These are phyloP conservation scores for Channa maculata DNA, from an alignment of 2,113 vertebrate species.

Conservation along the genomic window DNA sequence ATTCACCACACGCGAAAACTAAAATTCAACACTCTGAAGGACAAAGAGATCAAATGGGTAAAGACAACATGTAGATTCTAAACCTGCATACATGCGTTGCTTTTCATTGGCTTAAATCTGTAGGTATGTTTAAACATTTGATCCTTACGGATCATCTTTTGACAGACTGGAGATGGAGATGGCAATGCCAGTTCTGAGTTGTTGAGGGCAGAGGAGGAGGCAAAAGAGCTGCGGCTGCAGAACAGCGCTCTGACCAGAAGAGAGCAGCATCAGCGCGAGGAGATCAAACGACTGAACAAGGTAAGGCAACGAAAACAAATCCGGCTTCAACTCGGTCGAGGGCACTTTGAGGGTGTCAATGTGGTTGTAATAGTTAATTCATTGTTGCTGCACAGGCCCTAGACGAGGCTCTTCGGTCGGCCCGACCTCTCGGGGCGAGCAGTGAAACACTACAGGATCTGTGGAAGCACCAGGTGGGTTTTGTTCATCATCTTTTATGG, in stretches of 20 bases:
- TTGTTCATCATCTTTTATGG: background rate
- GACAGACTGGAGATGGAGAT: constrained; percentile 33
- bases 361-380: background rate
- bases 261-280: constrained; percentile 62
- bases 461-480: constrained; percentile 77
- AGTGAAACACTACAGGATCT: constrained; percentile 52
- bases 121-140: background rate
- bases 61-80: background rate
- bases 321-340: too few species aligned
- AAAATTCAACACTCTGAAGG: background rate
- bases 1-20: background rate
- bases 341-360: background rate
- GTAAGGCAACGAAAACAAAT: constrained; percentile 34
- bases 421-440: background rate
- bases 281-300: constrained; percentile 74
- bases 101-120: background rate
- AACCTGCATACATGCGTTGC: background rate
- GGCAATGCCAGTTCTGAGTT: constrained; percentile 9
- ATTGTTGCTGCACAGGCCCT: constrained; percentile 50
- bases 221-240: constrained; percentile 38
- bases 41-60: constrained; percentile 22
- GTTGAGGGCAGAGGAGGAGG: constrained; percentile 47
- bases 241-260: constrained; percentile 57
- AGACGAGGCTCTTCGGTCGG: constrained; percentile 33
- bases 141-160: background rate